Base-by-base conservation (phyloP, 2,797 vertebrate species). In the Orientallactaga sibirica region DNA sequence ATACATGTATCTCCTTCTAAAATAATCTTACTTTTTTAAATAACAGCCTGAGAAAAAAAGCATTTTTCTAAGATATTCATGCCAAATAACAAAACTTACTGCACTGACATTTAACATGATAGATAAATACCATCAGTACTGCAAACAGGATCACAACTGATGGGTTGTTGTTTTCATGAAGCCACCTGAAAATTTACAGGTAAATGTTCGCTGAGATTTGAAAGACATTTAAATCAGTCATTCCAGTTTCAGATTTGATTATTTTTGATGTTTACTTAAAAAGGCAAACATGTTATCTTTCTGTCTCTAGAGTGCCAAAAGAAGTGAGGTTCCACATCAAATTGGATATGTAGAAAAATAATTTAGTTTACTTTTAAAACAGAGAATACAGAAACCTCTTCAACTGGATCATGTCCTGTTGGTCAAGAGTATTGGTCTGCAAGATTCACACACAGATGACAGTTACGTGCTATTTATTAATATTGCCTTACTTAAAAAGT, bases 201-300 rank as follows among this genome's bases (percentile, higher is more conserved):
- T 94, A 94, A 96, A 86, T 93, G 94, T 86, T 86, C 79, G 81
- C 18, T 70, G 75, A 73, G 96, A 88, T 84, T 68, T 79, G 74
- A 90, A 95, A 93, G 48, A 48, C 37, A 89, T 8, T 68, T 61
- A 96, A 93, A 94, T 93, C 82, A 94, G 78, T 83, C 85, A 92
- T 88, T 76, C 37, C 29, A 96, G 95, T 68, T 89, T 64, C 78
- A 93, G 86, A 91, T 89, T 95, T 92, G 87, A 94, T 85, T 61
- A 93, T 92, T 90, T 80, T 86, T 73, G 93, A 80, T 81, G 89
- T 93, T 88, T 77, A 1, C 2, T n/a, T 1, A 6, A 52, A 83
- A 95, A 94, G 92, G 7, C 0, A 88, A 78, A 11, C 70, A 52
- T 55, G 78, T 52, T 52, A 55, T 71, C 41, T 86, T 75, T 62